Conservation (phyloP, 2,888 invertebrate species). For the Drymonia ruficornis region DNA sequence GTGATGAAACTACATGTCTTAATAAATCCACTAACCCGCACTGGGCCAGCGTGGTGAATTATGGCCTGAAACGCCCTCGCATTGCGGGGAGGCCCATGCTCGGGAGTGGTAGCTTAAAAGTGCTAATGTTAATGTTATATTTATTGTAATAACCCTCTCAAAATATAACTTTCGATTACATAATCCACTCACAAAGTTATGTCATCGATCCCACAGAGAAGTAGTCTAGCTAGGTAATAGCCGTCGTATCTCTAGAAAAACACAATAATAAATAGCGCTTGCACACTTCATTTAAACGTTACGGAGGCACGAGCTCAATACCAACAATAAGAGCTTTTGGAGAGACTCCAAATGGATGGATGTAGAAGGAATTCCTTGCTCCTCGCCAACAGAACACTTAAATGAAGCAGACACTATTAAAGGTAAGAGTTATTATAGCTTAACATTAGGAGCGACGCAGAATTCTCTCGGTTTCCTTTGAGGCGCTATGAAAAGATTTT, state of each 20-base stretch:
- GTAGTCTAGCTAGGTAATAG: not conserved
- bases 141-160: no score
- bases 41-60: no score
- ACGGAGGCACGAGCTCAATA: slow-evolving; percentile 58
- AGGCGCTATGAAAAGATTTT: slow-evolving; percentile 14
- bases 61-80: no score
- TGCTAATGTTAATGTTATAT: no score
- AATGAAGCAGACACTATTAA: slow-evolving; percentile 55
- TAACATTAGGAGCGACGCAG: slow-evolving; percentile 19
- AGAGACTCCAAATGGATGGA: slow-evolving; percentile 69
- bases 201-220: not conserved
- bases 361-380: slow-evolving; percentile 34
- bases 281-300: slow-evolving; percentile 59
- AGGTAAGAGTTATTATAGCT: slow-evolving; percentile 59
- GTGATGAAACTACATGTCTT: no score
- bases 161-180: no score
- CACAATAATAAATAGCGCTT: slow-evolving; percentile 45
- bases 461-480: slow-evolving; percentile 20
- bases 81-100: no score
- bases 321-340: slow-evolving; percentile 74
- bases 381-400: slow-evolving; percentile 40
- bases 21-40: no score
- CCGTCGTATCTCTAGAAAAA: slow-evolving; percentile 8
- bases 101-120: no score
- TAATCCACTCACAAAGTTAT: not conserved